A percentile compares a stretch with the other conserved stretches of the same genome.
Conservation (phyloP, 2,113 vertebrate species). For the Australoheros scitulus region DNA sequence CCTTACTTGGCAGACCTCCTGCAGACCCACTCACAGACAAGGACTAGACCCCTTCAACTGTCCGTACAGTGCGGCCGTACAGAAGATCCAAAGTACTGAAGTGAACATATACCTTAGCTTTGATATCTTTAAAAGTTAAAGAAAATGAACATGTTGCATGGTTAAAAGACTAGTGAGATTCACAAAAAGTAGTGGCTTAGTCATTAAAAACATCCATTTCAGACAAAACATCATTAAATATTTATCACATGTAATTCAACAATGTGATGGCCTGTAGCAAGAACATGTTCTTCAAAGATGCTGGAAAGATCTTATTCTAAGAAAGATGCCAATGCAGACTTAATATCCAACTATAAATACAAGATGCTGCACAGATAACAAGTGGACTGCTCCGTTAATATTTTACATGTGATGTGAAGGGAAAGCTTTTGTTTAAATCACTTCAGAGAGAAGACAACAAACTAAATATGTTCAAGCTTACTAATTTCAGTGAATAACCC, state of each 20-base stretch:
- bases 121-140: background rate
- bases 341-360: conserved; percentile 22
- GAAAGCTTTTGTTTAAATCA: background rate
- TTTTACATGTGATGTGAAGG: background rate
- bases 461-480: background rate
- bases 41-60: conserved; percentile 22
- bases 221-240: background rate
- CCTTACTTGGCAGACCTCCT: conserved; percentile 36
- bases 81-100: background rate
- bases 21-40: conserved; percentile 19
- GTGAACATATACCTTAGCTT: background rate
- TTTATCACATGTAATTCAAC: background rate
- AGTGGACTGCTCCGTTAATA: conserved; percentile 5
- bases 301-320: background rate
- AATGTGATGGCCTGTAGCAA: background rate
- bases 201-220: background rate
- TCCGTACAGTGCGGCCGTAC: background rate
- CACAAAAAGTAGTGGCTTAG: background rate
- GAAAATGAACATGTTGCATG: background rate
- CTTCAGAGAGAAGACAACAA: background rate
- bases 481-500: background rate
- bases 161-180: background rate
- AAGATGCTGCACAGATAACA: background rate
- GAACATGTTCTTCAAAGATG: fast-evolving
- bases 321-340: background rate